Percentiles rank a stretch among this genome's conserved stretches.
phyloP scores from a whole-genome alignment of 2,797 vertebrate genomes.

The Cryptoblepharus egeriae region DNA sequence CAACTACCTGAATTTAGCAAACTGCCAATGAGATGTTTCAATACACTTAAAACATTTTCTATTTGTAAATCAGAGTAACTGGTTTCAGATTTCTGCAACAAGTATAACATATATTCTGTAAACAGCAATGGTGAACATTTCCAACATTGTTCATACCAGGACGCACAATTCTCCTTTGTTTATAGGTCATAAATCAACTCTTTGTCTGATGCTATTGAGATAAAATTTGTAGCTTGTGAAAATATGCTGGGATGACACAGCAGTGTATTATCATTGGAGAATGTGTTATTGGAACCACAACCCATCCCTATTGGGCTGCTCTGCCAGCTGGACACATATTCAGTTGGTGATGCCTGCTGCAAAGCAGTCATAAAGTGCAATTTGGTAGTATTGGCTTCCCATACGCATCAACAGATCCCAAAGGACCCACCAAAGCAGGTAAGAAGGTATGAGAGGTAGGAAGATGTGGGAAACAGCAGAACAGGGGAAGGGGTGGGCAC shows the following conservation, averaged over 20 bases:
- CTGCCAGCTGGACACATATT: no score
- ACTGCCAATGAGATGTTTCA: not conserved
- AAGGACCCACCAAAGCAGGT: no score
- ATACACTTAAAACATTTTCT: not conserved
- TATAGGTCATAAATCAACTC: not conserved
- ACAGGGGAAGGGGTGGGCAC: no score
- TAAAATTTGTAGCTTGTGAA: not conserved
- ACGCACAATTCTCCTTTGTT: not conserved
- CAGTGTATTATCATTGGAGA: not conserved
- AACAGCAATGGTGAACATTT: not conserved
- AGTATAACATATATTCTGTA: not conserved
- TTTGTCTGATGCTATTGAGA: not conserved
- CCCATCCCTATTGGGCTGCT: no score
- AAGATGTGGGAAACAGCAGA: no score
- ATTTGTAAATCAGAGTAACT: no score
- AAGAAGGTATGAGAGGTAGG: no score
- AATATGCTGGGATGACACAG: not conserved
- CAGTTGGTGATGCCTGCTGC: no score
- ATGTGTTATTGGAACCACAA: no score
- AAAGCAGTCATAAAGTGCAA: no score
- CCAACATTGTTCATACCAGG: not conserved
- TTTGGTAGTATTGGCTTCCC: no score
- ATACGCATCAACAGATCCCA: no score
- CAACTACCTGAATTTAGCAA: not conserved
- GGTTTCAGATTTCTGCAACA: not conserved